Conservation (phyloP, 2,797 vertebrate genomes). For the Danio tinwini region DNA sequence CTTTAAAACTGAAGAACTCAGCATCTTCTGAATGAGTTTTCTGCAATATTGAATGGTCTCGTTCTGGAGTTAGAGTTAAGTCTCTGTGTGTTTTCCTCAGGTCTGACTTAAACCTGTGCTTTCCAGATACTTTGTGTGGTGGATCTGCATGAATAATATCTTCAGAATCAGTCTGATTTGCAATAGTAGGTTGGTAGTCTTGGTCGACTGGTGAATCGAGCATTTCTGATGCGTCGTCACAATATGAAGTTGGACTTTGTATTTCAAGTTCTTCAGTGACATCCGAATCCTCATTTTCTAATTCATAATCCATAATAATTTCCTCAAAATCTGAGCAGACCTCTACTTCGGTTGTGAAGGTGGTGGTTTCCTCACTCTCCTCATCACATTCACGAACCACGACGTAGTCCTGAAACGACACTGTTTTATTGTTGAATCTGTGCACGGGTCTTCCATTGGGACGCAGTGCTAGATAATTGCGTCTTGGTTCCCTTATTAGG, state of each 20-base stretch:
- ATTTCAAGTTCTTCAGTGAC: neutral
- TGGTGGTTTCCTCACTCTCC: constrained; percentile 3
- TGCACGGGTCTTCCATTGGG: constrained; percentile 53
- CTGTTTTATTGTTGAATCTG: constrained; percentile 44
- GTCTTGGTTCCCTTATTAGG: constrained; percentile 51
- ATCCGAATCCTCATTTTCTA: neutral
- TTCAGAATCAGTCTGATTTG: neutral
- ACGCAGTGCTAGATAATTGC: constrained; percentile 26
- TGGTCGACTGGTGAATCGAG: neutral
- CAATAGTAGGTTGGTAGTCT: neutral
- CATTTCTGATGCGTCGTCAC: constrained; percentile 3
- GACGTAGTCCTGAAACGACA: constrained; percentile 54
- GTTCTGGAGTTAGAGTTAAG: neutral
- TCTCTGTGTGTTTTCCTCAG: neutral
- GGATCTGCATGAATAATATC: neutral
- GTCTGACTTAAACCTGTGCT: neutral
- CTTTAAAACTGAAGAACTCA: neutral
- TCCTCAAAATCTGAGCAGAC: constrained; percentile 30
- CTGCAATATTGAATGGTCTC: neutral
- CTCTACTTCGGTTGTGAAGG: constrained; percentile 23
- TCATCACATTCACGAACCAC: constrained; percentile 36
- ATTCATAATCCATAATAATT: neutral
- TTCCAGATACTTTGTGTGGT: neutral
- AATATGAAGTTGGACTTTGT: neutral
- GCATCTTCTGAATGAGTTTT: neutral